phyloP scores from a whole-genome alignment of 1,140 invertebrate species.

The Oryctes rhinoceros region DNA sequence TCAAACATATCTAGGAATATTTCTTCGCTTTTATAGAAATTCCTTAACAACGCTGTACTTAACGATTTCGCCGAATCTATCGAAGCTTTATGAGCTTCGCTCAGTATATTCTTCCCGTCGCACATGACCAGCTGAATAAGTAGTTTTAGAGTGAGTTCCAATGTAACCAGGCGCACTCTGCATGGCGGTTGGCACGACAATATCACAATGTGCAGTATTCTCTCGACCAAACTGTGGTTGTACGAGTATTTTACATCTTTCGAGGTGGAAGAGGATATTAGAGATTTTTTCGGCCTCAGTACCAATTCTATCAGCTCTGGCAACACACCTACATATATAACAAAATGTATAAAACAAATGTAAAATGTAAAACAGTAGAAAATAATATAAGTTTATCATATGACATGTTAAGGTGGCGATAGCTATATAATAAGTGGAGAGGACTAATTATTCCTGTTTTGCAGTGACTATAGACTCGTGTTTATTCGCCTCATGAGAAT shows the following conservation, averaged over 20 bases:
- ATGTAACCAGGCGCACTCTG: constrained; percentile 89
- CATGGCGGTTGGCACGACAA: constrained; percentile 83
- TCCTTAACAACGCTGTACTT: constrained; percentile 84
- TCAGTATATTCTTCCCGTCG: constrained; percentile 65
- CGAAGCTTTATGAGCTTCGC: constrained; percentile 72
- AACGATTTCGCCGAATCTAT: constrained; percentile 86
- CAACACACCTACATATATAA: constrained; percentile 71
- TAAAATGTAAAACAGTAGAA: too few relatives aligned
- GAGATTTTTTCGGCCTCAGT: constrained; percentile 61
- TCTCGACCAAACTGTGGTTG: constrained; percentile 80
- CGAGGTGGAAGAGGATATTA: constrained; percentile 51
- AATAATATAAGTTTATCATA: not conserved
- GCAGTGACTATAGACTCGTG: too few relatives aligned
- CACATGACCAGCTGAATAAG: constrained; percentile 67
- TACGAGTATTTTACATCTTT: constrained; percentile 67
- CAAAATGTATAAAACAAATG: too few relatives aligned
- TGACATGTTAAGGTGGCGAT: too few relatives aligned
- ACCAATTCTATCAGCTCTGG: constrained; percentile 76
- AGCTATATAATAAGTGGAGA: too few relatives aligned
- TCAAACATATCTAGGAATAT: constrained; percentile 99
- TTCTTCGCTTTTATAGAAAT: constrained; percentile 98
- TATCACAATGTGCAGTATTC: constrained; percentile 80
- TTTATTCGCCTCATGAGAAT: too few relatives aligned
- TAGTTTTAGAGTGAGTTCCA: constrained; percentile 87
- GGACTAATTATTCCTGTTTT: too few relatives aligned